phyloP scores from a whole-genome alignment of 2,888 invertebrate species.

The Drosophila nr. fundita region DNA sequence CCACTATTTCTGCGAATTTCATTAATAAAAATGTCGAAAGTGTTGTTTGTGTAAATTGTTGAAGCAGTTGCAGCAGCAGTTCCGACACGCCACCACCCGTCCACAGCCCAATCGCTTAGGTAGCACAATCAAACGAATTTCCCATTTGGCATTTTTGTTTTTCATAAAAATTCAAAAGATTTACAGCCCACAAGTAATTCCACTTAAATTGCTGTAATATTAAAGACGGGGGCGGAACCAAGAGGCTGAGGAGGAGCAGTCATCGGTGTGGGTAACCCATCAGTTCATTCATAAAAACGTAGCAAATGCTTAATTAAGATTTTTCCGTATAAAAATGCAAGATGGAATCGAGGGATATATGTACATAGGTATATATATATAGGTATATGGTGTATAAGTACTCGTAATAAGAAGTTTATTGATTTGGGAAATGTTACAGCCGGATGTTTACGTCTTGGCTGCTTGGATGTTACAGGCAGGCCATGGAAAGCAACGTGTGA shows the following conservation, averaged over 20 bases:
- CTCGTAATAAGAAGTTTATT: slow-evolving; percentile 73
- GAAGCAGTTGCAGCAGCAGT: slow-evolving; percentile 17
- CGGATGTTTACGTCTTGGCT: slow-evolving; percentile 71
- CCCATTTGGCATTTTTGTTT: slow-evolving; percentile 66
- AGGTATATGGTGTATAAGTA: slow-evolving; percentile 21
- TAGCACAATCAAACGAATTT: slow-evolving; percentile 73
- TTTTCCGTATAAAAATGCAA: slow-evolving; percentile 66
- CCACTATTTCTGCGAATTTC: slow-evolving; percentile 76
- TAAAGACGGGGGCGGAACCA: slow-evolving; percentile 5
- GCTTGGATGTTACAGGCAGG: slow-evolving; percentile 38
- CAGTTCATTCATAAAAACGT: slow-evolving; percentile 70
- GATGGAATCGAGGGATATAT: slow-evolving; percentile 9
- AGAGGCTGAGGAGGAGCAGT: slow-evolving; percentile 3
- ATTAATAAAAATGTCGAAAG: slow-evolving; percentile 79
- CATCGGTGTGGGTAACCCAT: slow-evolving; percentile 9
- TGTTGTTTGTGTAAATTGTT: slow-evolving; percentile 57
- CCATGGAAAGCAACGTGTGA: slow-evolving; percentile 67
- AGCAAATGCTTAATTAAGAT: slow-evolving; percentile 70
- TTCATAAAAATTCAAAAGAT: slow-evolving; percentile 78
- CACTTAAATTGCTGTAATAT: slow-evolving; percentile 72
- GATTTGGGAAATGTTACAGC: slow-evolving; percentile 74
- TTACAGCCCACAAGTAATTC: slow-evolving; percentile 74
- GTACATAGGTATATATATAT: slow-evolving; percentile 22
- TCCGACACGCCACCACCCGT: slow-evolving; percentile 17
- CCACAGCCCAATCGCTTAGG: slow-evolving; percentile 23